Base-by-base conservation (phyloP, 2,888 invertebrate genomes). In the Eupithecia subumbrata region DNA sequence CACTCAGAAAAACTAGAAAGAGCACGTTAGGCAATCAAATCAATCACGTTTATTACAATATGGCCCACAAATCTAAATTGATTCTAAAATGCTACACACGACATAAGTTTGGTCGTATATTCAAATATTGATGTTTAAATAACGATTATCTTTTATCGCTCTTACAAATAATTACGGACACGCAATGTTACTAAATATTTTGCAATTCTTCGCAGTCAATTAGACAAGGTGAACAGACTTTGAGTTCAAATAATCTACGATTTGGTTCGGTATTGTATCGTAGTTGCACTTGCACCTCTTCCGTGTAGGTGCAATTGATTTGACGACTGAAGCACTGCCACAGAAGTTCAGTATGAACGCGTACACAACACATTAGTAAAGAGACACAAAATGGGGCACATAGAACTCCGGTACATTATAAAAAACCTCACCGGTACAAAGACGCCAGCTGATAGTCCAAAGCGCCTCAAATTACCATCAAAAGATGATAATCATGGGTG, bases 401-500 rank as follows among this genome's bases (percentile, higher is more conserved):
- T 89, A 86, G 87, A 90, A 86, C 83, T 88, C 90, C 88, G 89
- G 89, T 88, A 88, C 83, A 87, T 89, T 86, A 86, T 87, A 88
- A 89, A 92, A 89, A 89, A 85, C 92, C 94, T 94, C 94, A 94
- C 94, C 94, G 92, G 90, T 93, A 88, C 89, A 85, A 84, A 87
- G 93, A 90, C 88, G 94, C 90, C 93, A 92, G 93, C 91, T 86
- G 92, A 89, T 87, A 89, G 87, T 92, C 94, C 93, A 91, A 91
- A 92, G 91, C 93, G 92, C 92, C 93, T 90, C 92, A 91, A 89
- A 92, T 89, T 92, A 94, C 91, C 94, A 95, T 95, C 95, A 95
- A 94, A 95, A 94, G 93, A 95, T 95, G 92, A 95, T 95, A 92
- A 95, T 94, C 95, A 95, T 95, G 82, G 95, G 95, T 91, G 95